A percentile compares a stretch with the other conserved stretches of the same genome.
These are phyloP conservation scores for Tetramorium alpestre DNA, from an alignment of 1,140 invertebrate genomes.

Conservation along the genomic window DNA sequence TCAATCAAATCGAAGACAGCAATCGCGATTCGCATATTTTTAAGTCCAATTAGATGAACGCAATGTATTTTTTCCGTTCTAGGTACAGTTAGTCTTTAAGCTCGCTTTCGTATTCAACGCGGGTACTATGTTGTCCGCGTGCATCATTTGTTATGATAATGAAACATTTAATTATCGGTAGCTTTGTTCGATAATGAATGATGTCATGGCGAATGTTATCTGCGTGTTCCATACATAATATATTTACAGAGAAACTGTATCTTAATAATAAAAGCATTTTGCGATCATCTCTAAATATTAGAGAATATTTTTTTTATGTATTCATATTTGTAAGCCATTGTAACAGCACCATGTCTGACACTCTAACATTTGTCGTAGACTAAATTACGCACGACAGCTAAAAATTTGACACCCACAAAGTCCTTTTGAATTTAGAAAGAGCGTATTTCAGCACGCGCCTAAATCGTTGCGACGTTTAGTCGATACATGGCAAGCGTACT, in stretches of 20 bases:
- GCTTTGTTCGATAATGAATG: not conserved
- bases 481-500: slow-evolving; percentile 41
- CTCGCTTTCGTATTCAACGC: slow-evolving; percentile 51
- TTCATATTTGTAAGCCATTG: not conserved
- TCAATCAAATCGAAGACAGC: not conserved
- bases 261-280: not conserved
- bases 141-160: slow-evolving; percentile 63
- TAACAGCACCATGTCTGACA: not conserved
- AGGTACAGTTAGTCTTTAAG: not conserved
- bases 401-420: slow-evolving; percentile 6
- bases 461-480: slow-evolving; percentile 42
- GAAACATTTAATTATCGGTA: slow-evolving; percentile 59
- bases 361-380: not conserved
- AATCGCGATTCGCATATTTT: not conserved
- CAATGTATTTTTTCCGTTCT: slow-evolving; percentile 41
- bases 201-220: not conserved
- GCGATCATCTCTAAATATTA: not conserved
- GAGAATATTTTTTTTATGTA: not conserved
- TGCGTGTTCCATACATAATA: too few relatives aligned
- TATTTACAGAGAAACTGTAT: not conserved
- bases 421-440: slow-evolving; percentile 34
- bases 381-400: not conserved
- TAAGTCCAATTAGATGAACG: not conserved
- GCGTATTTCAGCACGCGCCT: slow-evolving; percentile 15
- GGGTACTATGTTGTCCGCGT: not conserved